Evolutionary conservation across 2,888 invertebrate genomes (phyloP).

Genomic region (Pilophorus perplexus): DNA sequence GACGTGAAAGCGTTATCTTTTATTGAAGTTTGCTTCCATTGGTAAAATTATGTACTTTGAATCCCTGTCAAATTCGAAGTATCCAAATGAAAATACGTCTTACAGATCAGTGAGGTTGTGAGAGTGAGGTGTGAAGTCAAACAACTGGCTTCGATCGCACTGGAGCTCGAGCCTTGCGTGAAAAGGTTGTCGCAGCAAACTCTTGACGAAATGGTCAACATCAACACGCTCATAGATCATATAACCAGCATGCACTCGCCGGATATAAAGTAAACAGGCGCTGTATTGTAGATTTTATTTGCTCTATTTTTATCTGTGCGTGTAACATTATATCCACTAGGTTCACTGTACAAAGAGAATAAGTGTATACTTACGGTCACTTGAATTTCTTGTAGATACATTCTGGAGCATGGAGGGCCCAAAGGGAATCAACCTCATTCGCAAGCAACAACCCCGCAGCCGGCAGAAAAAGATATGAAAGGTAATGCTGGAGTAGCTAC

Average conservation of each 20-base stretch:
- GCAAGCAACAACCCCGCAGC: conserved; percentile 39
- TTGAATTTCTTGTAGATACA: conserved; percentile 24
- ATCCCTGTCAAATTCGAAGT: too few relatives aligned
- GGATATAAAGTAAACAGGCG: conserved; percentile 43
- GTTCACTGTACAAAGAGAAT: background rate
- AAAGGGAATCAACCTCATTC: conserved; percentile 31
- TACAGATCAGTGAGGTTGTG: conserved; percentile 64
- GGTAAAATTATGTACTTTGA: too few relatives aligned
- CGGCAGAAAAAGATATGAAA: conserved; percentile 43
- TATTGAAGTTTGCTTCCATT: too few relatives aligned
- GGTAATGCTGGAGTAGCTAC: too few relatives aligned
- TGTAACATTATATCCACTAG: background rate
- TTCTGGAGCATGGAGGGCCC: conserved; percentile 42
- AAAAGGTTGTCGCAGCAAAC: conserved; percentile 48
- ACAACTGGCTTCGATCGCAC: conserved; percentile 62
- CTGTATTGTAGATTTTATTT: background rate
- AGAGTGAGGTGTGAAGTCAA: conserved; percentile 64
- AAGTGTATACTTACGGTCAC: background rate
- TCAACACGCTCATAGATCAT: conserved; percentile 48
- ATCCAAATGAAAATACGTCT: too few relatives aligned
- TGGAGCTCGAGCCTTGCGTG: conserved; percentile 66
- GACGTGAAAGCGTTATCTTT: too few relatives aligned
- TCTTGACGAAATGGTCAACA: conserved; percentile 49
- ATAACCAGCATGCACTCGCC: conserved; percentile 46
- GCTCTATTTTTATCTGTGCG: background rate